phyloP scores from a whole-genome alignment of 2,888 invertebrate genomes.

The Apodemia zela region DNA sequence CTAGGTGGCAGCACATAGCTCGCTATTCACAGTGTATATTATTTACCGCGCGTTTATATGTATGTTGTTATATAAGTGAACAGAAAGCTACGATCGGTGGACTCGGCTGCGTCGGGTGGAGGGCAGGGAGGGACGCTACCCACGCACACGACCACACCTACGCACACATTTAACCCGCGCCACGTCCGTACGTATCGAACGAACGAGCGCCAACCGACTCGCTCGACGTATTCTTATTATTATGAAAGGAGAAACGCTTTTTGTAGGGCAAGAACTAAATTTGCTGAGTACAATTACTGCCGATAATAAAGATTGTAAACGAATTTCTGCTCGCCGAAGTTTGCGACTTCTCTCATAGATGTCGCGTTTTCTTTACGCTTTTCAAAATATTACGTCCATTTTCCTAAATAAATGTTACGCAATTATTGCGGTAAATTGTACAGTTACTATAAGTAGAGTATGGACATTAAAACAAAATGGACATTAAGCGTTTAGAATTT shows the following conservation, averaged over 20 bases:
- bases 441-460: neutral
- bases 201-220: constrained; percentile 74
- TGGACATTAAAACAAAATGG: neutral
- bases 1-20: constrained; percentile 78
- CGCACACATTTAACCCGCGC: constrained; percentile 48
- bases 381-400: constrained; percentile 26
- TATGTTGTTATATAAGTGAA: constrained; percentile 78
- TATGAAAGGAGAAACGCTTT: constrained; percentile 81
- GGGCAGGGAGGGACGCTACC: constrained; percentile 34
- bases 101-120: constrained; percentile 39
- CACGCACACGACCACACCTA: constrained; percentile 43
- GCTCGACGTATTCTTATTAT: constrained; percentile 83
- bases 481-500: neutral
- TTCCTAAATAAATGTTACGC: constrained; percentile 6
- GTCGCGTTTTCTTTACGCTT: constrained; percentile 57
- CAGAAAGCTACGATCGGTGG: constrained; percentile 73
- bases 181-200: constrained; percentile 68
- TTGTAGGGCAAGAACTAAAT: constrained; percentile 81
- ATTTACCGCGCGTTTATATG: constrained; percentile 71
- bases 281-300: constrained; percentile 69
- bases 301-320: constrained; percentile 77
- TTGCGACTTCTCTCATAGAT: constrained; percentile 69
- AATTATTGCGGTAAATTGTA: constrained; percentile 7
- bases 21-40: constrained; percentile 75
- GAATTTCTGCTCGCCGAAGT: constrained; percentile 75